Evolutionary conservation across 1,140 invertebrate genomes (phyloP), one percentile per base, ranked within the genome.

Genomic region (Hyles euphorbiae): DNA sequence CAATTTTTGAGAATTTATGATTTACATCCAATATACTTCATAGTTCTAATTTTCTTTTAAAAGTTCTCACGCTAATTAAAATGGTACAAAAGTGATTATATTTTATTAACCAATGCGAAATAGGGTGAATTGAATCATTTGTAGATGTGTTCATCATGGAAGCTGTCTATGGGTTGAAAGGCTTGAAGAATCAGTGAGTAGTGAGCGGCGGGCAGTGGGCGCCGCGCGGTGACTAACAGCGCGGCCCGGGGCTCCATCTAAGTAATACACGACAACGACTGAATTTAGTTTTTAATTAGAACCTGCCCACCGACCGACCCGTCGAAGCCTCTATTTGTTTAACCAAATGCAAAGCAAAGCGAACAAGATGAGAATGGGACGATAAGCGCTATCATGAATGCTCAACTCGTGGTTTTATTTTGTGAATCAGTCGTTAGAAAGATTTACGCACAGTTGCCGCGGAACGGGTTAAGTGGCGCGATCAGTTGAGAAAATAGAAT

Each of bases 251-350:
- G 81, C 72, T 65, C 67, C 73, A 74, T 74, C 74, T 69, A 70
- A 67, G 76, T 78, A 79, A 78, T 77, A 81, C 78, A 81, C 75
- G 78, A 72, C 71, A 67, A 66, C 68, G 70, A 58, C 65, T 74
- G 71, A 68, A 76, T 84, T 82, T 81, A 83, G 78, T 82, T 83
- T 83, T 83, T 82, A 86, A 86, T 86, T 83, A 83, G 78, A 72
- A 77, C 67, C 80, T 80, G 76, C 80, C 77, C 74, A 83, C 80
- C 82, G 75, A 77, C 68, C 68, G 75, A 77, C 68, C 68, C 63
- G 56, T 67, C 68, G 68, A 71, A 68, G 66, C 78, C 70, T 72
- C 77, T 86, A 83, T 86, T 83, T 86, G 81, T 83, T 86, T 78
- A 81, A 77, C 67, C 68, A 75, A 81, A 74, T 71, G 65, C 69